Evolutionary conservation across 1,140 invertebrate genomes (phyloP), one percentile per base, ranked within the genome.

Genomic region (Drosophila varians): DNA sequence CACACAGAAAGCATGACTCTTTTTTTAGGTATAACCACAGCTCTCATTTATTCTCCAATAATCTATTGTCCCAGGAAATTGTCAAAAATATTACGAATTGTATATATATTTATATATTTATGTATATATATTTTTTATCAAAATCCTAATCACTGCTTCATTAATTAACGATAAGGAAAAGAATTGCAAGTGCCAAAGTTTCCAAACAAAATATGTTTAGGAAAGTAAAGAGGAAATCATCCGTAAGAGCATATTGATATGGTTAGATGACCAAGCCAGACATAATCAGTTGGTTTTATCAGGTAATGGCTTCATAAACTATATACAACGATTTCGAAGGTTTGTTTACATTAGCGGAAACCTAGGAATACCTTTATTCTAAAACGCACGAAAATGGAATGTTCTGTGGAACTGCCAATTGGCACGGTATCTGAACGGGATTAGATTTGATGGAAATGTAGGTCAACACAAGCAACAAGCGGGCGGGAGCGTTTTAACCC

Each of bases 381-480:
- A 2, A 4, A 0, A 12, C 11, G 18, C 4, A 51, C 11, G 12
- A 26, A 40, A 11, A 38, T 9, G 14, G 42, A 56, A 48, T 49
- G 21, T 26, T 31, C 19, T 64, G 16, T 52, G 56, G 42, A 60
- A 70, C 28, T 19, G 42, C 21, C 43, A 65, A 70, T 77, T 57
- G 55, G 12, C 25, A 61, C 40, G 53, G 47, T 58, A 65, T 21
- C 45, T 52, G 4, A 54, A 14, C 31, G 56, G 56, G 48, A 40
- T n/a, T 21, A 21, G 25, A 34, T 14, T 11, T 12, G 3, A 23
- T 12, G 26, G 18, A 34, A 57, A 86, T 79, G 71, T 78, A 49
- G 80, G 79, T 86, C 80, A 84, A 61, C 42, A 40, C 62, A 61
- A 69, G 43, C 62, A 61, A 69, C 54, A 71, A 71, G 68, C 66